Conservation (phyloP, 2,888 invertebrate species). For the Sesamia inferens region DNA sequence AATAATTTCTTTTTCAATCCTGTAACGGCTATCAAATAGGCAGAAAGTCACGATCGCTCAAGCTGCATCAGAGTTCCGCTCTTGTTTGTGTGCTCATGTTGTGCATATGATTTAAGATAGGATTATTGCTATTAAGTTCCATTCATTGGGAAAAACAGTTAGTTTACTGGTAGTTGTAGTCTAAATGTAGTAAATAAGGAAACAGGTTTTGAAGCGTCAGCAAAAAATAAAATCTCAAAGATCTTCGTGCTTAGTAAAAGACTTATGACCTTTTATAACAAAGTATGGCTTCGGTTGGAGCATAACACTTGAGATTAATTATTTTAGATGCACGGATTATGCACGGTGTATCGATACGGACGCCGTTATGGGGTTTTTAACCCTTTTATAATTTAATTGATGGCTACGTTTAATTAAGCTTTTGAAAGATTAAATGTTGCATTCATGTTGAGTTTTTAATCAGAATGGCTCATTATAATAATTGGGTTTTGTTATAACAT, state of each 20-base stretch:
- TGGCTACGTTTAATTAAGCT: slow-evolving; percentile 49
- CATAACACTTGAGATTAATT: slow-evolving; percentile 73
- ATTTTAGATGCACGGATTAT: slow-evolving; percentile 75
- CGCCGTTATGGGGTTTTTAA: slow-evolving; percentile 70
- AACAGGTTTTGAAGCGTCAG: background rate
- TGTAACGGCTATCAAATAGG: background rate
- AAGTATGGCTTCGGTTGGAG: slow-evolving; percentile 53
- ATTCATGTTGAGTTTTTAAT: slow-evolving; percentile 17
- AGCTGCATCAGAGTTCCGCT: background rate
- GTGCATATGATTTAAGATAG: background rate
- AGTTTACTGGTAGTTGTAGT: background rate
- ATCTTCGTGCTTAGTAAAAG: background rate
- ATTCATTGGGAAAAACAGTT: background rate
- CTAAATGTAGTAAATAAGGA: background rate
- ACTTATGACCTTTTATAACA: slow-evolving; percentile 20
- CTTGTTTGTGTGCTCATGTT: background rate
- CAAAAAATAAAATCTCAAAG: slow-evolving; percentile 6
- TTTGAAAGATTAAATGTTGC: slow-evolving; percentile 30
- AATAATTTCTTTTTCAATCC: background rate
- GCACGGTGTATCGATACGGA: slow-evolving; percentile 62
- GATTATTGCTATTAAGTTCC: background rate
- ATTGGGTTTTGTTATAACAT: background rate
- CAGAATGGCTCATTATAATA: background rate
- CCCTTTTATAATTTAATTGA: slow-evolving; percentile 63
- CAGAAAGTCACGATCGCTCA: background rate